phyloP scores from a whole-genome alignment of 2,113 vertebrate species.

The Fregetta grallaria region DNA sequence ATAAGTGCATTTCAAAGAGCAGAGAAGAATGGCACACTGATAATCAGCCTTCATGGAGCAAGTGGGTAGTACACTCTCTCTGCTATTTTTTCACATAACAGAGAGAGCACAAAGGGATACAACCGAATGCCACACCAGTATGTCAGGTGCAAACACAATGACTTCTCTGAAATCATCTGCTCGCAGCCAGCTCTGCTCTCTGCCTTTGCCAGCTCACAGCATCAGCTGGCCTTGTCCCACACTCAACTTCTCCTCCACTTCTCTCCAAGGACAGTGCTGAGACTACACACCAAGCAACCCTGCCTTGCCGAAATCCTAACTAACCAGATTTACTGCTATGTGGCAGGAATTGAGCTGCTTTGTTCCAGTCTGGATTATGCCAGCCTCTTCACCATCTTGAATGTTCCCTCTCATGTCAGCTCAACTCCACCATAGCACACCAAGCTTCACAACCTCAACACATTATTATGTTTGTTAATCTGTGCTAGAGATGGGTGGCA shows the following conservation, averaged over 20 bases:
- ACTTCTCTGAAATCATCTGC: not conserved
- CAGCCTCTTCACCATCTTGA: not conserved
- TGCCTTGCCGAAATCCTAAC: not conserved
- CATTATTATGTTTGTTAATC: not conserved
- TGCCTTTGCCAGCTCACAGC: not conserved
- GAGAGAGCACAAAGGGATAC: not conserved
- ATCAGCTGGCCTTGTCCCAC: not conserved
- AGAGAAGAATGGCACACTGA: not conserved
- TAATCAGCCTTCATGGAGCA: not conserved
- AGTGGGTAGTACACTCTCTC: not conserved
- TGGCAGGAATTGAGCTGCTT: not conserved
- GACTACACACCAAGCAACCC: not conserved
- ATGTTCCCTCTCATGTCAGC: accelerated
- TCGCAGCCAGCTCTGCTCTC: not conserved
- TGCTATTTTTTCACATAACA: not conserved
- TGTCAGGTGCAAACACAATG: not conserved
- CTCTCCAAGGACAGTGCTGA: not conserved
- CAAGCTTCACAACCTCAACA: not conserved
- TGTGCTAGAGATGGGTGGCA: not conserved
- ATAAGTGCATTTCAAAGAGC: not conserved
- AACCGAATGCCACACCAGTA: not conserved
- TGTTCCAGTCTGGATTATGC: accelerated
- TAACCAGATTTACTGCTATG: not conserved
- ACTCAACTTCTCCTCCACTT: not conserved
- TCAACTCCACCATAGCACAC: not conserved